A percentile compares a stretch with the other conserved stretches of the same genome.
These are phyloP conservation scores for Drosophila ohnishii DNA, from an alignment of 1,140 invertebrate species.

Conservation along the genomic window DNA sequence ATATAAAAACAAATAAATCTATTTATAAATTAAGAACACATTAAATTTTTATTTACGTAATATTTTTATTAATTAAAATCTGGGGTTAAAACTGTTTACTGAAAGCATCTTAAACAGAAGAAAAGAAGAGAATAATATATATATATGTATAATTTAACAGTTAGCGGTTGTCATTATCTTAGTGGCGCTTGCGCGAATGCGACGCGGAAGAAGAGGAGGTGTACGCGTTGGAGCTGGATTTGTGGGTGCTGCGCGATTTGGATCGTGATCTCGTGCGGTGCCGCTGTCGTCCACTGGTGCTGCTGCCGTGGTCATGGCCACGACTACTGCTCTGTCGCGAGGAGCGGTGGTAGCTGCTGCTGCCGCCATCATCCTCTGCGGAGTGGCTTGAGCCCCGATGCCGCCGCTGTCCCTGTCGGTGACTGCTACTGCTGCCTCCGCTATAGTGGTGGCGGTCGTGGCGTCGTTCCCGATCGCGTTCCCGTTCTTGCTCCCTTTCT, in stretches of 20 bases:
- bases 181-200: conserved; percentile 64
- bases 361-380: conserved; percentile 43
- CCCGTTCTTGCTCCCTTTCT: conserved; percentile 26
- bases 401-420: conserved; percentile 8
- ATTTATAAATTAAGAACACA: too few species aligned
- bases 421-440: conserved; percentile 19
- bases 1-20: too few species aligned
- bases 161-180: conserved; percentile 33
- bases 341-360: conserved; percentile 28
- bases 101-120: conserved; percentile 36
- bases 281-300: conserved; percentile 34
- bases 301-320: conserved; percentile 52
- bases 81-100: conserved; percentile 26
- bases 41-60: background rate
- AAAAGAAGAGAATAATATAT: conserved; percentile 36
- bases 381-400: conserved; percentile 57
- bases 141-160: conserved; percentile 19
- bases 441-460: conserved; percentile 8
- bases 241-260: conserved; percentile 63
- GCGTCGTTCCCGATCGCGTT: conserved; percentile 25
- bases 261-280: conserved; percentile 61
- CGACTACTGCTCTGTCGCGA: conserved; percentile 46
- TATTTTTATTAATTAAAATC: conserved; percentile 8
- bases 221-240: conserved; percentile 52
- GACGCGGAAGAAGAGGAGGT: conserved; percentile 59